Conservation (phyloP, 2,888 invertebrate genomes). For the Nemoura dubitans region DNA sequence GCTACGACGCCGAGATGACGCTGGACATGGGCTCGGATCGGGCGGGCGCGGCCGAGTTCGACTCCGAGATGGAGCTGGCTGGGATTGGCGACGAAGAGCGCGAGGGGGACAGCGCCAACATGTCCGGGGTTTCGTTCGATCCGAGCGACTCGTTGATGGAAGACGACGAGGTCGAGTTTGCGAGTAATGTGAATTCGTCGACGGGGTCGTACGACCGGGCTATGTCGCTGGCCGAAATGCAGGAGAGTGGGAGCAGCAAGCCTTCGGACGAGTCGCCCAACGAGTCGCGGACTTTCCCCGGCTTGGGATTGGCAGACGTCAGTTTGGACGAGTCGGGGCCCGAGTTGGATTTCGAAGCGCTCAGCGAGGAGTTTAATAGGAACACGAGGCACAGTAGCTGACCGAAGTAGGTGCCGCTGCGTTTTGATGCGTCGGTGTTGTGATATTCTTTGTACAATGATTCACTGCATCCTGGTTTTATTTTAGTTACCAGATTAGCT, state of each 20-base stretch:
- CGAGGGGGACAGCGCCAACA: background rate
- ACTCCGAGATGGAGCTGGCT: constrained; percentile 25
- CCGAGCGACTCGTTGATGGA: constrained; percentile 27
- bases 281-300: constrained; percentile 37
- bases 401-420: background rate
- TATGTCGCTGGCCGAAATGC: constrained; percentile 45
- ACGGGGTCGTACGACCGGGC: constrained; percentile 43
- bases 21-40: background rate
- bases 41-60: background rate
- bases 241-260: constrained; percentile 34
- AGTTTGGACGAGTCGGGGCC: constrained; percentile 50
- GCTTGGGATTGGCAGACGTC: constrained; percentile 46
- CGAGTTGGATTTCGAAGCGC: constrained; percentile 58
- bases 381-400: constrained; percentile 55
- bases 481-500: background rate
- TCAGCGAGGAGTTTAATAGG: constrained; percentile 59
- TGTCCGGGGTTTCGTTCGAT: background rate
- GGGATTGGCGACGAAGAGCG: constrained; percentile 23
- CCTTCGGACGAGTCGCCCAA: background rate
- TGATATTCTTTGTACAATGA: background rate
- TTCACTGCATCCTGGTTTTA: background rate
- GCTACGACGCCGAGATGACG: background rate
- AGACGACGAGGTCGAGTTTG: constrained; percentile 16
- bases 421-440: background rate
- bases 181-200: background rate